Evolutionary conservation across 92 coral and sea anemone species (phyloP), one percentile per base, ranked within the genome.

Genomic region (Phenganax marumi): DNA sequence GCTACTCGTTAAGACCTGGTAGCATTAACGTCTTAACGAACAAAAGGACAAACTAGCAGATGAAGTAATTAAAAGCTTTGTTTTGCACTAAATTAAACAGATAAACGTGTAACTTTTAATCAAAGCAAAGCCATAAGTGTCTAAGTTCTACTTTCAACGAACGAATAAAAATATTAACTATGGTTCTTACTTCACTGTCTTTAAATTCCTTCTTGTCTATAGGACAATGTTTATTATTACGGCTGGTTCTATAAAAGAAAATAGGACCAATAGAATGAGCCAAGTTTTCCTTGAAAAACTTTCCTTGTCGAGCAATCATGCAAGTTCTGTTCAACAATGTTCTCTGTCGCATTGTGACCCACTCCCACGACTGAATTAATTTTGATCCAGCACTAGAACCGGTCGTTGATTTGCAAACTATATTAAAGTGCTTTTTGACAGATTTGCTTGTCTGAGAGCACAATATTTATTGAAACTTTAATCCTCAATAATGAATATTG

Each of bases 41-140:
- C 47, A 48, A 72, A 17, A 16, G 25, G 0, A 16, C 12, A n/a
- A 48, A 46, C 55, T 10, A 21, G 23, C 6, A 23, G 43, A 74
- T 74, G 61, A 74, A 74, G 68, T 54, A 54, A 76, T 76, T 76
- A 76, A 54, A 56, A 68, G 81, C 81, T 76, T 56, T 76, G 79
- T 76, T 47, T 26, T 56, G 52, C 57, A 22, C 68, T 18, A 76
- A 26, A 76, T 33, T 55, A 76, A 50, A 33, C 25, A 54, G 49
- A 10, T 62, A 76, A 25, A 18, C 58, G 6, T 39, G 55, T 76
- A 76, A 76, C 57, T 76, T 54, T 24, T 57, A 76, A 76, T 74
- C 69, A 76, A 10, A 58, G 19, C 18, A 76, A 75, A 39, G 50
- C 43, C 10, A 66, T 25, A 24, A 66, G 43, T 50, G 18, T 49